These are phyloP conservation scores for Leptinotarsa tumamoca DNA, from an alignment of 2,888 invertebrate species.

Conservation along the genomic window DNA sequence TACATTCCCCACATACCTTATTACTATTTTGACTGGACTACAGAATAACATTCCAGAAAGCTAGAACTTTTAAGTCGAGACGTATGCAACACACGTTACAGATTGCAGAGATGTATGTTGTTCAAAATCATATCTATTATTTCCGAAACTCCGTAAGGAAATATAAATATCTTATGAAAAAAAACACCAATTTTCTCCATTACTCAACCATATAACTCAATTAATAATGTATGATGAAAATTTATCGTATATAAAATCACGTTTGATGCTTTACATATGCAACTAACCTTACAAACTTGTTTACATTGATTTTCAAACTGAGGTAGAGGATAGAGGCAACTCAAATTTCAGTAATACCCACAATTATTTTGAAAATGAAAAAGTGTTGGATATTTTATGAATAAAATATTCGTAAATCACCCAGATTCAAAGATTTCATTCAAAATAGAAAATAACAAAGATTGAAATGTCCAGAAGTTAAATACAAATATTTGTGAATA, in stretches of 20 bases:
- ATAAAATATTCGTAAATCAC: background rate
- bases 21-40: too few species aligned
- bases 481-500: too few species aligned
- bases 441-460: background rate
- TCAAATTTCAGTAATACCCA: background rate
- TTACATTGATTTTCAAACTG: constrained; percentile 10
- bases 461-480: too few species aligned
- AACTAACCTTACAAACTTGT: background rate
- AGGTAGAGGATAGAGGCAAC: background rate
- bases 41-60: too few species aligned
- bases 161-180: too few species aligned
- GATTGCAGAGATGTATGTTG: too few species aligned
- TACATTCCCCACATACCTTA: too few species aligned
- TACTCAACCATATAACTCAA: too few species aligned
- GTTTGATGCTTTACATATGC: background rate
- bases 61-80: too few species aligned
- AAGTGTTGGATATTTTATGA: background rate
- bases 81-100: too few species aligned
- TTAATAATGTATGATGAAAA: background rate
- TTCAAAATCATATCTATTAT: too few species aligned
- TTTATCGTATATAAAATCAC: background rate
- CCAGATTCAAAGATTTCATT: background rate
- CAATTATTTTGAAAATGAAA: background rate
- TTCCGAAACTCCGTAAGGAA: too few species aligned
- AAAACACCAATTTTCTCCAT: background rate